These are phyloP conservation scores for Coreius guichenoti DNA, from an alignment of 2,797 vertebrate genomes.

Conservation along the genomic window DNA sequence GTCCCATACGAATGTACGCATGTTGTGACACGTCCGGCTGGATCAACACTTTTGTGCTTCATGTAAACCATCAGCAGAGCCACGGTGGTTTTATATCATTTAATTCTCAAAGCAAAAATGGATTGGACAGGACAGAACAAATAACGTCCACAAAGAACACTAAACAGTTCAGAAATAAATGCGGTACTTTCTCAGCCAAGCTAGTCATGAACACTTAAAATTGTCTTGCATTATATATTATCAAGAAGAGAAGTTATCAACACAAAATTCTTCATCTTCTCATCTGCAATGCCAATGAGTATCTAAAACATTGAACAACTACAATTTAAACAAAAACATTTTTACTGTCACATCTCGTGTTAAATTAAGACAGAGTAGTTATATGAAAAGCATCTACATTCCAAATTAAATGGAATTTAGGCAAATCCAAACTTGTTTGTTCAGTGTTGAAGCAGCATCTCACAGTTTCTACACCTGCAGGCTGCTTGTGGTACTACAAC, in stretches of 20 bases:
- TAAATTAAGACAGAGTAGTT: not conserved
- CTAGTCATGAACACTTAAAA: not conserved
- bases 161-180: not conserved
- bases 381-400: constrained; percentile 9
- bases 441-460: not conserved
- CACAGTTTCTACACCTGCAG: not conserved
- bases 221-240: not conserved
- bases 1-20: not conserved
- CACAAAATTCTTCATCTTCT: not conserved
- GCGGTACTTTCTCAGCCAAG: not conserved
- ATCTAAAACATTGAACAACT: not conserved
- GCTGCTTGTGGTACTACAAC: constrained; percentile 15
- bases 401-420: not conserved
- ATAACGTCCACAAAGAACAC: not conserved
- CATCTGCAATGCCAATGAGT: not conserved
- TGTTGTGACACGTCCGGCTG: not conserved
- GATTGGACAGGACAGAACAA: constrained; percentile 13
- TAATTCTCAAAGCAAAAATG: constrained; percentile 41
- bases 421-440: not conserved
- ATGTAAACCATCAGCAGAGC: not conserved
- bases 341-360: not conserved
- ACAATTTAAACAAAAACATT: constrained; percentile 29
- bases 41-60: not conserved
- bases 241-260: not conserved
- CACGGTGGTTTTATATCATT: not conserved